phyloP scores from a whole-genome alignment of 2,797 vertebrate genomes.

The Tolypeutes matacus region DNA sequence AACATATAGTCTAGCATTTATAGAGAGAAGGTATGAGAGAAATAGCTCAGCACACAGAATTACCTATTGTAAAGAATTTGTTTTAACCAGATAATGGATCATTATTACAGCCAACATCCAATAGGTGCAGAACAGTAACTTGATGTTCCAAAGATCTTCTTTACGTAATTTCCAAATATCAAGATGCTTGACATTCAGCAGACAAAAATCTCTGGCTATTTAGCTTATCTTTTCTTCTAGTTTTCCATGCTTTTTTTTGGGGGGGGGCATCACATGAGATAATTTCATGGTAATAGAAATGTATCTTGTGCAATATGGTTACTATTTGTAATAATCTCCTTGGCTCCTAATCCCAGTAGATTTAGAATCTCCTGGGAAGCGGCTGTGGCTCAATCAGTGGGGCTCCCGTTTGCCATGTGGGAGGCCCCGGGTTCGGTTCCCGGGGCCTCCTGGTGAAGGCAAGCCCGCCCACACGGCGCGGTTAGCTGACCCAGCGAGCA shows the following conservation, averaged over 20 bases:
- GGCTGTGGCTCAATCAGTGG: too few species aligned
- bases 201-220: background rate
- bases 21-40: background rate
- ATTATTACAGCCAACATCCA: background rate
- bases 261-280: background rate
- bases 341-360: background rate
- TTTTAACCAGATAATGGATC: conserved; percentile 34
- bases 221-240: background rate
- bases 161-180: conserved; percentile 49
- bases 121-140: background rate
- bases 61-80: conserved; percentile 35
- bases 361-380: background rate
- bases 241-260: background rate
- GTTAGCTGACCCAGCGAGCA: too few species aligned
- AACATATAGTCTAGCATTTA: background rate
- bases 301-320: background rate
- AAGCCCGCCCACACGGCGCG: too few species aligned
- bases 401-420: too few species aligned
- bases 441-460: too few species aligned
- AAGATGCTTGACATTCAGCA: conserved; percentile 13
- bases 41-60: background rate
- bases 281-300: background rate
- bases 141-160: conserved; percentile 7
- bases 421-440: too few species aligned
- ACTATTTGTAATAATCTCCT: background rate